phyloP scores from a whole-genome alignment of 2,888 invertebrate genomes.

The Phaonia tiefii region DNA sequence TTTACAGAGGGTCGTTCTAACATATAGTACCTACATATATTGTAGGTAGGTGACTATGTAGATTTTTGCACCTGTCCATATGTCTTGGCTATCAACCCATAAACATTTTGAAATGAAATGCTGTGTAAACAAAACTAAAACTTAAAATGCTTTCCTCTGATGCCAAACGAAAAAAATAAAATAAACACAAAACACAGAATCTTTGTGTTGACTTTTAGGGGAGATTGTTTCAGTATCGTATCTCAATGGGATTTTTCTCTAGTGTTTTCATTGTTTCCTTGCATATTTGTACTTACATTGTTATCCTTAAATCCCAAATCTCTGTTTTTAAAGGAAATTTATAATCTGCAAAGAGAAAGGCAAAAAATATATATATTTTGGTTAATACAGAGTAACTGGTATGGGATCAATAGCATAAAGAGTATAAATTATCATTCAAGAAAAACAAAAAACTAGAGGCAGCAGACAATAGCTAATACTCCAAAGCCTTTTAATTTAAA shows the following conservation, averaged over 20 bases:
- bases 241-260: slow-evolving; percentile 16
- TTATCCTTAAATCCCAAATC: slow-evolving; percentile 30
- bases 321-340: slow-evolving; percentile 17
- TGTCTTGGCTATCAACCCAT: slow-evolving; percentile 67
- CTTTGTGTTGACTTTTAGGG: slow-evolving; percentile 30
- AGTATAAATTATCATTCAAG: not conserved
- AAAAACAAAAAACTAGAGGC: not conserved
- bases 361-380: not conserved
- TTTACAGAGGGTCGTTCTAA: too few species aligned
- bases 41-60: too few species aligned
- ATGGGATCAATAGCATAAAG: not conserved
- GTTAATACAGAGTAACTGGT: slow-evolving; percentile 2
- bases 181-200: not conserved
- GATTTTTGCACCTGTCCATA: slow-evolving; percentile 66
- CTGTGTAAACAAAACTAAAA: slow-evolving; percentile 33
- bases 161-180: not conserved
- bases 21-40: too few species aligned
- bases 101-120: slow-evolving; percentile 51
- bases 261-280: slow-evolving; percentile 13
- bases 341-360: slow-evolving; percentile 53
- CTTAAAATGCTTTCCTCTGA: not conserved
- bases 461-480: slow-evolving; percentile 9
- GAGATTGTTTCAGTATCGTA: not conserved
- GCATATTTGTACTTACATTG: slow-evolving; percentile 53
- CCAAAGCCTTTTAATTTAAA: slow-evolving; percentile 23